Evolutionary conservation across 2,113 vertebrate genomes (phyloP), one percentile per base, ranked within the genome.

Genomic region (Entelurus aequoreus): DNA sequence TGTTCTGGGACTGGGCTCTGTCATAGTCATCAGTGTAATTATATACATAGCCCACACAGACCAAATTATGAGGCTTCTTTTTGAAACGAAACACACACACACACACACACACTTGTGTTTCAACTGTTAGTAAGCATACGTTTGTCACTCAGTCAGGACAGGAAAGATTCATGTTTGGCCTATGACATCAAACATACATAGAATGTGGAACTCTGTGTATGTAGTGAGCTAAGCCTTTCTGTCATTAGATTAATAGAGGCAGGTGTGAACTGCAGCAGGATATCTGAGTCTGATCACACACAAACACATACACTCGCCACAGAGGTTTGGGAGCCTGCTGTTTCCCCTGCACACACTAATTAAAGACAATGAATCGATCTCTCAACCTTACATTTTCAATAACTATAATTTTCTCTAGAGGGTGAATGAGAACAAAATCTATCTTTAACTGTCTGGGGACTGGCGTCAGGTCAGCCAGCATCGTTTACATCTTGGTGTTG

Each of bases 211-310:
- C 3, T 16, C 28, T 0, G 21, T 53, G 64, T 55, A 58, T 64
- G 57, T 75, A 80, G 78, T 77, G 83, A 84, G 64, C 62, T 46
- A 77, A 69, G 74, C 62, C 11, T 70, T 79, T 0, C 72, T 84
- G 79, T 74, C 82, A 84, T 82, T 83, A 78, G 56, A 64, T 62
- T 80, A 81, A 87, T 82, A 71, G 71, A 81, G 78, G 68, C 75
- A 81, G 79, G 77, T 84, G 81, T 75, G 71, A 85, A 72, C 52
- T 72, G 59, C 74, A 56, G 79, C 70, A 66, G 66, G 55, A 57
- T 62, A 54, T 48, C 63, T 61, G 59, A 21, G 69, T 67, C 60
- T 65, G 59, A 56, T 56, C 37, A 55, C 12, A 8, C 51, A 6
- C 9, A 35, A 9, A 82, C 49, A 65, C 21, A 8, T 7, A 59